Evolutionary conservation across 37 sponge, comb jelly and placozoan genomes (phyloP).

Genomic region (Halichondria panicea): DNA sequence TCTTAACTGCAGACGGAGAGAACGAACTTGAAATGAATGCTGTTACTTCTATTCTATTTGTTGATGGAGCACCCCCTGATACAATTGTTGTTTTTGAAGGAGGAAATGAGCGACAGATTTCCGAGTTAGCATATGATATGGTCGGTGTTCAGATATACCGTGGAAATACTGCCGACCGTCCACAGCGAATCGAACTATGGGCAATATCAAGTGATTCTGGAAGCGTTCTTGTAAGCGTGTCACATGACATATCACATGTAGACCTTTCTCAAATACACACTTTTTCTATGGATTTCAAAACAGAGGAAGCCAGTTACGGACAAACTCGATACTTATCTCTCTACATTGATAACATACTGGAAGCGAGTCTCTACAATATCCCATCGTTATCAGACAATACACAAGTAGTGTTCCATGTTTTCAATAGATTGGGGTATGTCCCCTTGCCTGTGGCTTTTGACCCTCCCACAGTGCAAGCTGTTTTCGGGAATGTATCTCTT

Average conservation of each 20-base stretch:
- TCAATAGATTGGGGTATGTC: slow-evolving; percentile 51
- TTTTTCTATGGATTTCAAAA: slow-evolving; percentile 38
- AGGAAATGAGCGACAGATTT: slow-evolving; percentile 32
- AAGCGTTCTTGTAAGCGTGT: slow-evolving; percentile 1
- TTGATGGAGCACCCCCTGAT: slow-evolving; percentile 13
- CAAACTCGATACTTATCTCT: slow-evolving; percentile 14
- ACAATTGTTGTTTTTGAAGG: slow-evolving; percentile 7
- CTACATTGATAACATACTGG: slow-evolving; percentile 38
- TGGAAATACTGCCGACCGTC: not conserved
- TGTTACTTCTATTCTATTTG: slow-evolving; percentile 63
- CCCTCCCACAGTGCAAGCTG: slow-evolving; percentile 44
- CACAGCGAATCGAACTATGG: slow-evolving; percentile 59
- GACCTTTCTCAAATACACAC: slow-evolving; percentile 35
- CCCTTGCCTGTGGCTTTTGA: slow-evolving; percentile 11
- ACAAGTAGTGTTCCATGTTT: slow-evolving; percentile 39
- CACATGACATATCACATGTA: slow-evolving; percentile 20
- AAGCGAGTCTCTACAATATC: slow-evolving; percentile 50
- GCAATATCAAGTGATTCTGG: slow-evolving; percentile 3
- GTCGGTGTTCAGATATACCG: slow-evolving; percentile 62
- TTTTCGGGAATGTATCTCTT: slow-evolving; percentile 52
- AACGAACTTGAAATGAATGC: slow-evolving; percentile 13
- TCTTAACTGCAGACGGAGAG: slow-evolving; percentile 45
- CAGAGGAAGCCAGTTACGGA: slow-evolving; percentile 20
- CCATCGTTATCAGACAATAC: slow-evolving; percentile 38
- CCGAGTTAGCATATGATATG: slow-evolving; percentile 21